Evolutionary conservation across 2,888 invertebrate species (phyloP).

Genomic region (Epirrhoe tristata): DNA sequence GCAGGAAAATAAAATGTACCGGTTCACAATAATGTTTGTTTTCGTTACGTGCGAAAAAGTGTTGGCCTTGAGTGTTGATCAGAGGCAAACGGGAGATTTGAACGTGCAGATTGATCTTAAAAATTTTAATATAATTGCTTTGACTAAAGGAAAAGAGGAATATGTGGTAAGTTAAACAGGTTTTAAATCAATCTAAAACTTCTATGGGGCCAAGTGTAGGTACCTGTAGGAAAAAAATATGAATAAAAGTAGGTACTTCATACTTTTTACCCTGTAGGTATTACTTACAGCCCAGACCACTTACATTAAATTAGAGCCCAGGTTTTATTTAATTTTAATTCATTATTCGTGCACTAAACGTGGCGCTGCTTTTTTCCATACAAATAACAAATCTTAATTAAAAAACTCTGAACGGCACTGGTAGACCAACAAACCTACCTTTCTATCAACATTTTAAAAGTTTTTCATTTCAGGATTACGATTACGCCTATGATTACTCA

Average conservation of each 20-base stretch:
- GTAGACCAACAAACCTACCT: neutral
- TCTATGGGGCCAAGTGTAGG: no score
- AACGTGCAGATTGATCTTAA: conserved; percentile 93
- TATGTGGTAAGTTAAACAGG: conserved; percentile 79
- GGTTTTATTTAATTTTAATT: no score
- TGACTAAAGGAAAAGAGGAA: conserved; percentile 86
- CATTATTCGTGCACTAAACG: no score
- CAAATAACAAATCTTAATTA: no score
- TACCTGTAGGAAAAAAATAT: neutral
- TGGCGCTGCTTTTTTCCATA: no score
- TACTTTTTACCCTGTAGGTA: no score
- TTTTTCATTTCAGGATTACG: conserved; percentile 86
- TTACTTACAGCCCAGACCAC: no score
- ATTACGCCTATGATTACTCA: conserved; percentile 90
- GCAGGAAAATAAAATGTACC: conserved; percentile 49
- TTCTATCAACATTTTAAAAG: no score
- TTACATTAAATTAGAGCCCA: no score
- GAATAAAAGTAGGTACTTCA: conserved; percentile 3
- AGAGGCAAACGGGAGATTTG: conserved; percentile 91
- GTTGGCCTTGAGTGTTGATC: conserved; percentile 81
- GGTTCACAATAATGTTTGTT: conserved; percentile 48
- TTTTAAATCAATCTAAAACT: neutral
- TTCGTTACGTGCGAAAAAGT: conserved; percentile 48
- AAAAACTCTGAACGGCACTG: neutral
- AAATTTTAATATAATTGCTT: conserved; percentile 90